phyloP scores from a whole-genome alignment of 2,888 invertebrate species.

The Poecilus cupreus region DNA sequence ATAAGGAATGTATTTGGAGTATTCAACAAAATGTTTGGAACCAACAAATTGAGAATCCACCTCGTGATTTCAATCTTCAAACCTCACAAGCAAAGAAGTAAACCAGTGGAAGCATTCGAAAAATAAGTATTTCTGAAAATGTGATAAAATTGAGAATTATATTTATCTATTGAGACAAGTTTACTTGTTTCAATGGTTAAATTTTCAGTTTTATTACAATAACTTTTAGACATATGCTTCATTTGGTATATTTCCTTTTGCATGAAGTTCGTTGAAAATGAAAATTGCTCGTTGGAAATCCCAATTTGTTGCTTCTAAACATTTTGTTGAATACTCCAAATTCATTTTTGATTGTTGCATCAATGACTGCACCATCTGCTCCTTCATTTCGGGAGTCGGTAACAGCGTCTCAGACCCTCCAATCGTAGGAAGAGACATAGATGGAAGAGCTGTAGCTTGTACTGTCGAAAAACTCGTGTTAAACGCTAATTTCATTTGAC shows the following conservation, averaged over 20 bases:
- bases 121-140: constrained; percentile 73
- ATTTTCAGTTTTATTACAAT: too few species aligned
- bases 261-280: constrained; percentile 87
- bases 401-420: constrained; percentile 65
- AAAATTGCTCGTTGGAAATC: constrained; percentile 85
- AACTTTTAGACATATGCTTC: constrained; percentile 83
- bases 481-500: constrained; percentile 75
- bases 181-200: too few species aligned
- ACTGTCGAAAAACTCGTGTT: constrained; percentile 67
- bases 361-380: constrained; percentile 84
- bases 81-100: constrained; percentile 84
- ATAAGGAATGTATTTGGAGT: constrained; percentile 88
- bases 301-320: constrained; percentile 93
- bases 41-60: constrained; percentile 93
- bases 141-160: too few species aligned
- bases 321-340: constrained; percentile 85
- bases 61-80: constrained; percentile 87
- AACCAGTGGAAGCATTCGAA: constrained; percentile 88
- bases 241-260: constrained; percentile 86
- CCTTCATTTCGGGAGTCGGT: constrained; percentile 75
- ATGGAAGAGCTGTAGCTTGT: constrained; percentile 59
- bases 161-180: too few species aligned
- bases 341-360: constrained; percentile 89
- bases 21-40: constrained; percentile 88
- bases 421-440: constrained; percentile 63